Evolutionary conservation across 2,888 invertebrate genomes (phyloP).

Genomic region (Serripes groenlandicus): DNA sequence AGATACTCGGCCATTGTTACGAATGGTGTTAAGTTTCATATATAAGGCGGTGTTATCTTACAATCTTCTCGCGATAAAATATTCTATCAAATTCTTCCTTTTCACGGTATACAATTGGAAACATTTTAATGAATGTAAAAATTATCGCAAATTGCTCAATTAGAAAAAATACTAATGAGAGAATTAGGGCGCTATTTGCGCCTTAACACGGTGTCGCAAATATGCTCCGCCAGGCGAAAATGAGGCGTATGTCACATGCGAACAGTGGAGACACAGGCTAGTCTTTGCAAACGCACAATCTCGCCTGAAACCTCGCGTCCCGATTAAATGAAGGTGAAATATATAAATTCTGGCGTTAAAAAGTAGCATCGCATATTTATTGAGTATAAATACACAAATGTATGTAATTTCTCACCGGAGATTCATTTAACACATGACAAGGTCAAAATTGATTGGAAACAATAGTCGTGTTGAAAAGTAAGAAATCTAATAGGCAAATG

Average conservation of each 20-base stretch:
- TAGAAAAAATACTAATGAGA: slow-evolving; percentile 7
- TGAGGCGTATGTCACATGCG: too few species aligned
- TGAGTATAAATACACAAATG: too few species aligned
- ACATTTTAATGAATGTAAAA: slow-evolving; percentile 21
- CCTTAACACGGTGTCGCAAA: background rate
- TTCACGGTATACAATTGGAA: slow-evolving; percentile 4
- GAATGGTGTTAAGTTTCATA: slow-evolving; percentile 7
- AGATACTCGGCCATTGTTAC: slow-evolving; percentile 19
- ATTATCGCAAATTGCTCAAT: slow-evolving; percentile 17
- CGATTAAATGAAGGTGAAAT: too few species aligned
- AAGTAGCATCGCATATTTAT: too few species aligned
- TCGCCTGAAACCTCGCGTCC: too few species aligned
- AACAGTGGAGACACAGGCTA: too few species aligned
- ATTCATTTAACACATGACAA: background rate
- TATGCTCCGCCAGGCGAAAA: too few species aligned
- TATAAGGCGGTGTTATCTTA: slow-evolving; percentile 16
- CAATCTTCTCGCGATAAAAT: slow-evolving; percentile 9
- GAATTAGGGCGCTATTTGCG: background rate
- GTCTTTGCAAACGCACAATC: too few species aligned
- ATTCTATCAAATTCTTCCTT: slow-evolving; percentile 6
- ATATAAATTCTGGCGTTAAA: too few species aligned
- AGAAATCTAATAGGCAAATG: slow-evolving; percentile 11
- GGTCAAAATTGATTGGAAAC: background rate
- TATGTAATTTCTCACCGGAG: too few species aligned
- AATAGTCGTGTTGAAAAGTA: background rate